These are phyloP conservation scores for Sciurus vulgaris DNA, from an alignment of 2,797 vertebrate species.

Conservation along the genomic window DNA sequence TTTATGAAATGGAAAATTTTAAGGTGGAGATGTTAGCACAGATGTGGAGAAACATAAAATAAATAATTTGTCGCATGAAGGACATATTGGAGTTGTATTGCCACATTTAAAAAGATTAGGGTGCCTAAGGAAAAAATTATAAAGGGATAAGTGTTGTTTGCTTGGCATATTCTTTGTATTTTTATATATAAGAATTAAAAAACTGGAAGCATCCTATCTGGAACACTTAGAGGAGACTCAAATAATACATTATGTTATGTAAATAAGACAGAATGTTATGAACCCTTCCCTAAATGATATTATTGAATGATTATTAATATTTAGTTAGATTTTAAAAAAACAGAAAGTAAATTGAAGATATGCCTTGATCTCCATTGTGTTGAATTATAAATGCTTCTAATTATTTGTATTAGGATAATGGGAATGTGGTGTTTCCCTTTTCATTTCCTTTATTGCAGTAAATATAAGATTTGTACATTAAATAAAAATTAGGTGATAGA, in stretches of 20 bases:
- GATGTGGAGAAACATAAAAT: constrained; percentile 55
- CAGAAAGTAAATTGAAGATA: constrained; percentile 17
- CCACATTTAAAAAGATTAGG: constrained; percentile 29
- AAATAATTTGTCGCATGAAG: constrained; percentile 54
- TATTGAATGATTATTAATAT: constrained; percentile 55
- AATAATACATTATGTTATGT: background rate
- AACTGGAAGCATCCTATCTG: background rate
- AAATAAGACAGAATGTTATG: constrained; percentile 40
- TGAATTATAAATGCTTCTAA: constrained; percentile 38
- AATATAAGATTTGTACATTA: constrained; percentile 37
- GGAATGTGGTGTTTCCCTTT: constrained; percentile 22
- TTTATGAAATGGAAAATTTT: constrained; percentile 76
- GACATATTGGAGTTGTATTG: background rate
- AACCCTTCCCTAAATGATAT: constrained; percentile 30
- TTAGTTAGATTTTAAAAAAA: constrained; percentile 44
- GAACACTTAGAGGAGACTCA: constrained; percentile 8
- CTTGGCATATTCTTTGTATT: constrained; percentile 22
- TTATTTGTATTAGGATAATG: constrained; percentile 33
- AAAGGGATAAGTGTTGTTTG: background rate
- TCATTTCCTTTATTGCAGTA: constrained; percentile 48
- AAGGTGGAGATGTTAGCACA: constrained; percentile 47
- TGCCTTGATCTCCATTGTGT: constrained; percentile 62
- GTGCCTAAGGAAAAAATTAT: background rate
- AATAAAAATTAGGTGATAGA: constrained; percentile 64
- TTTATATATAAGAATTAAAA: constrained; percentile 64